A percentile compares a stretch with the other conserved stretches of the same genome.
phyloP scores from a whole-genome alignment of 1,140 invertebrate genomes.

The Homarus americanus region DNA sequence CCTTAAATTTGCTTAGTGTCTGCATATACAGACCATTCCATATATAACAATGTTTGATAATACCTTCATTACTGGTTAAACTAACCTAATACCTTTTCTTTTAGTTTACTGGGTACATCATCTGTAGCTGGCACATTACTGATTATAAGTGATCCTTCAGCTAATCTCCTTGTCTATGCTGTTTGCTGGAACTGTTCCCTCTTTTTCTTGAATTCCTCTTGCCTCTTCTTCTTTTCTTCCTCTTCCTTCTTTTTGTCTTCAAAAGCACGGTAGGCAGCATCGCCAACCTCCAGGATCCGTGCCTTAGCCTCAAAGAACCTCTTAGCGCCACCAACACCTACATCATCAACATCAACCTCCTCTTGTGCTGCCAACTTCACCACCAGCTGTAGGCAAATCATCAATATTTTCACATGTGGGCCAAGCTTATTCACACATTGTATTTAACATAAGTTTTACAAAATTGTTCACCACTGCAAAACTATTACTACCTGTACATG shows the following conservation, averaged over 20 bases:
- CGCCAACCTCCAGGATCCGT: conserved; percentile 72
- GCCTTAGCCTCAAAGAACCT: conserved; percentile 94
- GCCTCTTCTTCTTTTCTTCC: conserved; percentile 69
- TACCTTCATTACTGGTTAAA: background rate
- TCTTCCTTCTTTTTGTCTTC: conserved; percentile 74
- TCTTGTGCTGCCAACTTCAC: conserved; percentile 85
- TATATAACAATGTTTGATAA: background rate
- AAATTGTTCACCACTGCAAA: too few species aligned
- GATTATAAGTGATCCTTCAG: background rate
- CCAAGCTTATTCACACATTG: background rate
- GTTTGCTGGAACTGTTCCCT: conserved; percentile 73
- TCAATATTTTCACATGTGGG: conserved; percentile 19
- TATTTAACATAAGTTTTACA: background rate
- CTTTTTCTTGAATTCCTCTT: conserved; percentile 75
- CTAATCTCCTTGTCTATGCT: background rate
- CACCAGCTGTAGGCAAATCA: conserved; percentile 50
- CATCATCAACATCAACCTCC: conserved; percentile 92
- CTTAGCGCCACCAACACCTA: conserved; percentile 92
- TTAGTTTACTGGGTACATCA: too few species aligned
- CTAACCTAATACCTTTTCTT: background rate
- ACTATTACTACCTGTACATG: too few species aligned
- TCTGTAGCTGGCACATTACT: too few species aligned
- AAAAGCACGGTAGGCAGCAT: conserved; percentile 73
- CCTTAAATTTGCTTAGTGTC: background rate
- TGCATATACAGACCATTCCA: background rate